A percentile compares a stretch with the other conserved stretches of the same genome.
Evolutionary conservation across 2,113 vertebrate genomes (phyloP).

Genomic region (Platysternon megacephalum): DNA sequence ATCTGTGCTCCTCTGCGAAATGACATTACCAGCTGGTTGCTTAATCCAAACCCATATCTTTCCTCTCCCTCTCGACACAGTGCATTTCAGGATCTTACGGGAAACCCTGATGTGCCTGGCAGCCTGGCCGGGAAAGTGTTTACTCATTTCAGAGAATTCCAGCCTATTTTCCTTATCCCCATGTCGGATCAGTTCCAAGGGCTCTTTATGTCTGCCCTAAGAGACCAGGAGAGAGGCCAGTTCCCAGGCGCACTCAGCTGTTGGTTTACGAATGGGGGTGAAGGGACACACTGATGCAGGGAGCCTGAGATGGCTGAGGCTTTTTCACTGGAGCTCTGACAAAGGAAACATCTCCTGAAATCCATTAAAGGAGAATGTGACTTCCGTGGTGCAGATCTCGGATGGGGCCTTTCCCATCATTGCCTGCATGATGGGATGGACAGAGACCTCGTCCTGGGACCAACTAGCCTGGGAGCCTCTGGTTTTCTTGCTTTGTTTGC

Average conservation of each 20-base stretch:
- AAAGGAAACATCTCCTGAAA: not conserved
- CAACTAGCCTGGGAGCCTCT: not conserved
- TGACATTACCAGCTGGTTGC: fast-evolving
- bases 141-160: not conserved
- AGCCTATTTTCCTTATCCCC: not conserved
- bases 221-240: not conserved
- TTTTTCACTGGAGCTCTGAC: not conserved
- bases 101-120: not conserved
- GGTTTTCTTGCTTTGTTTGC: not conserved
- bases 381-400: not conserved
- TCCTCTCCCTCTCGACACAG: not conserved
- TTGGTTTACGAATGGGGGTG: fast-evolving
- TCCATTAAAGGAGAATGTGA: not conserved
- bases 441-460: fast-evolving
- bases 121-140: not conserved
- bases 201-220: not conserved
- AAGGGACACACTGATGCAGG: not conserved
- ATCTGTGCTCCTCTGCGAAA: not conserved
- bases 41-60: fast-evolving
- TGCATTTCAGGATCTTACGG: not conserved
- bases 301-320: not conserved
- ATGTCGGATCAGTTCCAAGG: not conserved
- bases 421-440: not conserved
- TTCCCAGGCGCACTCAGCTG: not conserved
- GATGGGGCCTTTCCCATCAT: not conserved